Evolutionary conservation across 2,113 vertebrate genomes (phyloP), one percentile per base, ranked within the genome.

Genomic region (Datnioides undecimradiatus): DNA sequence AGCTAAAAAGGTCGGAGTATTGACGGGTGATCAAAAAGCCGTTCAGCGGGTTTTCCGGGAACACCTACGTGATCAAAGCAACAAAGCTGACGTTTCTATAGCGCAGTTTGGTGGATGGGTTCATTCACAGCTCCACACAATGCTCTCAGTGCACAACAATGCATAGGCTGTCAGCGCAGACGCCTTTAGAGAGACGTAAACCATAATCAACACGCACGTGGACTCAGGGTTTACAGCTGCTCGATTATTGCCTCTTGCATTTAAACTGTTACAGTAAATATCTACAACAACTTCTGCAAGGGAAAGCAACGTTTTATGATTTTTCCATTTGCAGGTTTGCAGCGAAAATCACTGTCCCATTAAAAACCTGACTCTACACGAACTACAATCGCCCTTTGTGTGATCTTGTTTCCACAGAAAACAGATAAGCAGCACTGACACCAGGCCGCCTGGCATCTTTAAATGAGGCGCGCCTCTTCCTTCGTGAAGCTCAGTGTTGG

Each of bases 1-100:
- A n/a, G 25, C 21, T 49, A 25, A 10, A 68, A 51, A 54, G 45
- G 40, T 23, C 21, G 33, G 14, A 23, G 45, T 9, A 43, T 9
- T 68, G 46, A 60, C 16, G 71, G 19, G 5, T 23, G 73, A 78
- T 80, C 72, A 77, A 82, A 86, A n/a, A 55, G 45, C 60, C 69
- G 46, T 76, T 80, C 36, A 72, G 25, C 14, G 17, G 36, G 55
- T 81, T 78, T 75, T 48, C 60, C 29, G 57, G 23, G 12, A 40
- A 62, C 49, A 51, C 23, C 51, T 3, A 1, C 52, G 49, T 8
- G 72, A 79, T 89, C 64, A 80, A 82, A 88, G 83, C 68, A 43
- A 68, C 64, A 84, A 36, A 17, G 33, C 21, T 45, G 58, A 46
- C n/a, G 34, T 38, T 63, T 67, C 59, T 55, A 16, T 70, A 5